Percentiles rank a stretch among this genome's conserved stretches.
Conservation (phyloP, 2,113 vertebrate genomes). For the Fregetta grallaria region DNA sequence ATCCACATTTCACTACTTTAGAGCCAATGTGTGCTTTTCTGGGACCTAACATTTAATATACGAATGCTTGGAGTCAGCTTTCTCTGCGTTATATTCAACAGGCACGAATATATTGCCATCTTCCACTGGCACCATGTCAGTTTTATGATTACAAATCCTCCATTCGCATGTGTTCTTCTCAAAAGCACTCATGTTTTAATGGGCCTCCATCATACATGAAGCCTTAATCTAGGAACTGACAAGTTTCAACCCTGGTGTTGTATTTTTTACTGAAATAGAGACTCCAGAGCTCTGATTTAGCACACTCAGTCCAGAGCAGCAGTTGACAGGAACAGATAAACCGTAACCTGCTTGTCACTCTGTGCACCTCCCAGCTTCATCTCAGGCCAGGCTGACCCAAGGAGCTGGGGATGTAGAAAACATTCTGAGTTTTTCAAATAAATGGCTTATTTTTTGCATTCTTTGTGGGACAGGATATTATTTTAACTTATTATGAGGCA, state of each 20-base stretch:
- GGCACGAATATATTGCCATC: background rate
- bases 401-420: background rate
- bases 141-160: slow-evolving; percentile 50
- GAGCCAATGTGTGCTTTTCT: background rate
- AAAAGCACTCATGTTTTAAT: slow-evolving; percentile 42
- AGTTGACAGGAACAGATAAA: slow-evolving; percentile 32
- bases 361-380: background rate
- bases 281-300: slow-evolving; percentile 17
- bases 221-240: slow-evolving; percentile 32
- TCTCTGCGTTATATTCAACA: background rate
- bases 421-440: background rate
- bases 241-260: background rate
- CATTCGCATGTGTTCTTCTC: background rate
- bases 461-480: background rate
- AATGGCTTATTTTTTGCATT: background rate
- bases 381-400: background rate
- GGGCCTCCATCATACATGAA: slow-evolving; percentile 22
- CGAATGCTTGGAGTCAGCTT: background rate
- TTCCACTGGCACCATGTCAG: background rate
- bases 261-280: slow-evolving; percentile 29
- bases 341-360: background rate
- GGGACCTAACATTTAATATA: background rate
- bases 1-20: background rate
- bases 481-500: background rate
- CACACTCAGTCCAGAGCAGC: background rate